Evolutionary conservation across 2,888 invertebrate genomes (phyloP).

Genomic region (Pseudococcus viburni): DNA sequence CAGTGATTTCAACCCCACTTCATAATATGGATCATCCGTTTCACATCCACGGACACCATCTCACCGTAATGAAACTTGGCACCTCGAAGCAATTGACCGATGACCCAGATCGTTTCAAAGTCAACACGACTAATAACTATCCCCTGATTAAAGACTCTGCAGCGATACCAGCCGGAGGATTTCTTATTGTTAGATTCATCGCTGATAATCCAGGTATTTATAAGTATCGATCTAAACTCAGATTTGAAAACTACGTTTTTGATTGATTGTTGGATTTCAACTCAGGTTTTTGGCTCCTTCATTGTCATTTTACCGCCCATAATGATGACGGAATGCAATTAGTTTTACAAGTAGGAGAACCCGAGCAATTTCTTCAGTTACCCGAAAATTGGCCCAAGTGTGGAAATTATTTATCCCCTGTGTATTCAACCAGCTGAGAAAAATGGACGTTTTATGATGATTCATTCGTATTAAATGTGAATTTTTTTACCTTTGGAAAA

Average conservation of each 20-base stretch:
- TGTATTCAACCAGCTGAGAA: background rate
- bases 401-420: slow-evolving; percentile 68
- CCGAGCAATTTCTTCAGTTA: slow-evolving; percentile 67
- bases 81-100: background rate
- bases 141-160: slow-evolving; percentile 78
- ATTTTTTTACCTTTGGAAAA: no score
- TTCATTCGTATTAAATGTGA: no score
- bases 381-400: slow-evolving; percentile 69
- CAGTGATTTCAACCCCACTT: background rate
- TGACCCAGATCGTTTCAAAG: slow-evolving; percentile 72
- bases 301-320: slow-evolving; percentile 69
- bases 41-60: slow-evolving; percentile 30
- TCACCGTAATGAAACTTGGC: background rate
- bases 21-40: background rate
- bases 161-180: slow-evolving; percentile 78
- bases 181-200: slow-evolving; percentile 74
- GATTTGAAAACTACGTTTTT: no score
- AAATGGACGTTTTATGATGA: no score
- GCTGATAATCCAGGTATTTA: slow-evolving; percentile 74
- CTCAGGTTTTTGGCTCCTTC: slow-evolving; percentile 69
- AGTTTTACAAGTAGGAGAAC: slow-evolving; percentile 69
- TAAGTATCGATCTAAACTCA: no score
- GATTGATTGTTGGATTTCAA: background rate
- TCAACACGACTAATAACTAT: slow-evolving; percentile 67
- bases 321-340: slow-evolving; percentile 68